These are phyloP conservation scores for zebrafish (Danio rerio) DNA, from an alignment of 2,113 vertebrate species.

Conservation along the genomic window DNA sequence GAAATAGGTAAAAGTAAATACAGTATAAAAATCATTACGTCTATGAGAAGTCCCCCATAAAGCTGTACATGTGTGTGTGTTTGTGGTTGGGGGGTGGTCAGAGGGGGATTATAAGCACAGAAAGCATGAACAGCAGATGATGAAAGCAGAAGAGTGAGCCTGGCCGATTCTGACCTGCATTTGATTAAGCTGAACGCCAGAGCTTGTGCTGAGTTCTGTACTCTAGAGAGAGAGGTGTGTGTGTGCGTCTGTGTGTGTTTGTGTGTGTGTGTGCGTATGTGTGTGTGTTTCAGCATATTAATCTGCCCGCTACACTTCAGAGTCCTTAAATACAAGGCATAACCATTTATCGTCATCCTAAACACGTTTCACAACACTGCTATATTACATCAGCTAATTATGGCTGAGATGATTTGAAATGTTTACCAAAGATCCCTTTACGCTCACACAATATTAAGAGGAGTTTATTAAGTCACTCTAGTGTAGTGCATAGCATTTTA, in stretches of 20 bases:
- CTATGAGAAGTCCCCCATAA: too few species aligned
- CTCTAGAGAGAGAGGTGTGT: constrained; percentile 20
- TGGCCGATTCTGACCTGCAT: constrained; percentile 43
- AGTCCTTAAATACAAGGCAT: constrained; percentile 10
- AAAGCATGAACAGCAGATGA: constrained; percentile 21
- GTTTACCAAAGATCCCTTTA: constrained; percentile 19
- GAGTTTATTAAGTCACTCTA: not conserved
- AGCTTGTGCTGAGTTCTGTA: constrained; percentile 13
- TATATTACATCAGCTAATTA: constrained; percentile 28
- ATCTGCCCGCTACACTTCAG: constrained; percentile 14
- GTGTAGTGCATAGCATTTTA: not conserved
- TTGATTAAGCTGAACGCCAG: constrained; percentile 50
- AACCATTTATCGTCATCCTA: constrained; percentile 21
- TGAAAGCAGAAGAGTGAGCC: constrained; percentile 40
- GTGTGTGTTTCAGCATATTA: constrained; percentile 36
- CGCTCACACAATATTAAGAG: not conserved
- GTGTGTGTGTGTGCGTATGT: constrained; percentile 36
- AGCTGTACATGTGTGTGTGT: not conserved
- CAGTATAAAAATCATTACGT: too few species aligned
- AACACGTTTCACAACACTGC: not conserved
- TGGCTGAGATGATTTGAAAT: not conserved
- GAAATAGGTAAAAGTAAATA: too few species aligned
- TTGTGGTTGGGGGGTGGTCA: constrained; percentile 7
- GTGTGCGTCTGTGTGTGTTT: constrained; percentile 35
- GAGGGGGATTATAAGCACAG: constrained; percentile 46